Evolutionary conservation across 2,888 invertebrate species (phyloP).

Genomic region (Scaptomyza cyrtandrae): DNA sequence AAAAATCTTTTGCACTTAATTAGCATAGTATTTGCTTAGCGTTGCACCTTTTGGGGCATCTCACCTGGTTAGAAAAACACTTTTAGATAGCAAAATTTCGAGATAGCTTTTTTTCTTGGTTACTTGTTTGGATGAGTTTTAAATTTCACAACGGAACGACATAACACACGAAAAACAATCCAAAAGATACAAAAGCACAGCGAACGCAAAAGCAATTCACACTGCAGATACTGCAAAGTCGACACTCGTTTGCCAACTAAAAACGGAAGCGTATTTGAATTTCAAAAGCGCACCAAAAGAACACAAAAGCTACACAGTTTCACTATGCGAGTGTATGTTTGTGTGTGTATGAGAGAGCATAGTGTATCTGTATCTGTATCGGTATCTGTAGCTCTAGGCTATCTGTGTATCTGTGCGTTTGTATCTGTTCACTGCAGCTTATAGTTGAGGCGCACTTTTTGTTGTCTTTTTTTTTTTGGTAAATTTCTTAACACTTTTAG

Average conservation of each 20-base stretch:
- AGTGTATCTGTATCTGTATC: slow-evolving; percentile 2
- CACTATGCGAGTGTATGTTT: slow-evolving; percentile 4
- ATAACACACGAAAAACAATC: neutral
- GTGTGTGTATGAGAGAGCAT: neutral
- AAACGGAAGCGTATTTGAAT: slow-evolving; percentile 80
- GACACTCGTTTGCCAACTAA: slow-evolving; percentile 81
- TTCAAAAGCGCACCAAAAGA: slow-evolving; percentile 75
- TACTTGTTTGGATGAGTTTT: neutral
- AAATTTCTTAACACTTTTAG: neutral
- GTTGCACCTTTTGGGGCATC: slow-evolving; percentile 17
- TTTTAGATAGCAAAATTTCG: neutral
- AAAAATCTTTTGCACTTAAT: slow-evolving; percentile 15
- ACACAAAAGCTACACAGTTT: slow-evolving; percentile 70
- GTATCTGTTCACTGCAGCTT: slow-evolving; percentile 49
- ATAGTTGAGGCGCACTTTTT: slow-evolving; percentile 24
- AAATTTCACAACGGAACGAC: slow-evolving; percentile 12
- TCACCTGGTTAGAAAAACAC: slow-evolving; percentile 29
- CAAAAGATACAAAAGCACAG: slow-evolving; percentile 16
- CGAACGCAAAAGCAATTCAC: slow-evolving; percentile 27
- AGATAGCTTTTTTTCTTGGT: neutral
- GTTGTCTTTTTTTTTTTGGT: neutral
- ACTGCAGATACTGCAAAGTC: slow-evolving; percentile 78
- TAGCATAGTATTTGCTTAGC: neutral
- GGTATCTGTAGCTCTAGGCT: slow-evolving; percentile 4
- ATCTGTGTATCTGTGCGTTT: slow-evolving; percentile 3